Conservation (phyloP, 1,140 invertebrate genomes). For the Andricus grossulariae region DNA sequence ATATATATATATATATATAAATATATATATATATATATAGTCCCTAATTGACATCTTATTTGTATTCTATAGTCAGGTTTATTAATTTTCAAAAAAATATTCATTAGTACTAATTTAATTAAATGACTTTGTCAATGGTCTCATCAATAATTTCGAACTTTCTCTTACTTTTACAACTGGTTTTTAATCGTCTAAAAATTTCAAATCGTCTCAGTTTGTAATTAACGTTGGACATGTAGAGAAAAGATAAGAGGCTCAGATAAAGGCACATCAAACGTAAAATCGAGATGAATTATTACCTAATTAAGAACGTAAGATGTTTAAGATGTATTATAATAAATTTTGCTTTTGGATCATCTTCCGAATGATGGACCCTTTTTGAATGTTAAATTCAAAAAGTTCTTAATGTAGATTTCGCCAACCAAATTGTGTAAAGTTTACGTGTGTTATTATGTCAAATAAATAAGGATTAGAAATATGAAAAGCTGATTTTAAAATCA, state of each 20-base stretch:
- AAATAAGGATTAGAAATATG: not conserved
- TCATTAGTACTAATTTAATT: not conserved
- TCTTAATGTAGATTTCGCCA: no score
- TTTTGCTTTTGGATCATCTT: no score
- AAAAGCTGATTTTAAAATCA: not conserved
- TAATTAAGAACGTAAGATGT: not conserved
- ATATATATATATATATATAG: no score
- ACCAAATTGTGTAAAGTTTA: not conserved
- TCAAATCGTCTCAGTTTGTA: not conserved
- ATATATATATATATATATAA: no score
- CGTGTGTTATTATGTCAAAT: not conserved
- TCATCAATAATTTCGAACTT: not conserved
- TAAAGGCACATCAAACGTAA: not conserved
- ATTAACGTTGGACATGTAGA: not conserved
- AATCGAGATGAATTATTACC: not conserved
- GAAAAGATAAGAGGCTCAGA: not conserved
- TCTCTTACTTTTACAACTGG: slow-evolving; percentile 22
- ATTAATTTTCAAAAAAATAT: no score
- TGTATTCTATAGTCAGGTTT: no score
- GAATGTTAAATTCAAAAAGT: no score
- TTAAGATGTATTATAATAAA: no score
- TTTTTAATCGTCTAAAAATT: slow-evolving; percentile 7
- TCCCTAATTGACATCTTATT: no score
- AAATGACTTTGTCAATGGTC: not conserved
- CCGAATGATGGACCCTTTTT: no score